phyloP scores from a whole-genome alignment of 2,113 vertebrate genomes.

The Zosterops japonicus region DNA sequence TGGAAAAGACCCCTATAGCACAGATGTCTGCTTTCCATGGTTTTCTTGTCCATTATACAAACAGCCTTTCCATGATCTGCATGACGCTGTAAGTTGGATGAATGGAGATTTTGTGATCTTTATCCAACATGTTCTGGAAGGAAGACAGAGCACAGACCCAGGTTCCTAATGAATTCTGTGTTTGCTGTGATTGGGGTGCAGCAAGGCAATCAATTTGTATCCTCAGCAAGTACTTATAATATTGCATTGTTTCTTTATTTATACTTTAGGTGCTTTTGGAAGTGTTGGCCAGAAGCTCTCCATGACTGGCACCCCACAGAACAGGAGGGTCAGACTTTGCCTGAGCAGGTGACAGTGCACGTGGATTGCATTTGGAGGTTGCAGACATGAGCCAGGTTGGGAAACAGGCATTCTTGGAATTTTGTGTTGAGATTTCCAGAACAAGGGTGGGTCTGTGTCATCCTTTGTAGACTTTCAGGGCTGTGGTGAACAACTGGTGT shows the following conservation, averaged over 20 bases:
- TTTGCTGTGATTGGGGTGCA: neutral
- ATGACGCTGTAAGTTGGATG: neutral
- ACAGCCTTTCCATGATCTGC: neutral
- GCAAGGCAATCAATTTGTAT: neutral
- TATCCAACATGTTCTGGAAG: neutral
- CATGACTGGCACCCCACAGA: neutral
- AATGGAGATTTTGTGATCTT: neutral
- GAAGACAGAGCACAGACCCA: neutral
- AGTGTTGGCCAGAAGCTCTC: neutral
- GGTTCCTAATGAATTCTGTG: neutral
- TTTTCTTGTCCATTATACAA: neutral
- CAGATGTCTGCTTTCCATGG: neutral
- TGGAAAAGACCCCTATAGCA: neutral
- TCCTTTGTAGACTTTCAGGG: neutral
- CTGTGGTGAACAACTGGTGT: neutral
- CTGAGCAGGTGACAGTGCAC: neutral
- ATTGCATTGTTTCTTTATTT: neutral
- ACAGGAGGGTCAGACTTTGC: neutral
- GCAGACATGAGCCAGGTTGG: neutral
- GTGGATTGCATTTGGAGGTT: neutral
- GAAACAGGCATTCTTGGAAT: neutral
- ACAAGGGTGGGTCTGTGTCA: neutral
- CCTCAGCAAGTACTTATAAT: neutral
- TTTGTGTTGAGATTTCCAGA: neutral
- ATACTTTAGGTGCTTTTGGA: neutral